phyloP scores from a whole-genome alignment of 2,888 invertebrate genomes.

The Sicus ferrugineus region DNA sequence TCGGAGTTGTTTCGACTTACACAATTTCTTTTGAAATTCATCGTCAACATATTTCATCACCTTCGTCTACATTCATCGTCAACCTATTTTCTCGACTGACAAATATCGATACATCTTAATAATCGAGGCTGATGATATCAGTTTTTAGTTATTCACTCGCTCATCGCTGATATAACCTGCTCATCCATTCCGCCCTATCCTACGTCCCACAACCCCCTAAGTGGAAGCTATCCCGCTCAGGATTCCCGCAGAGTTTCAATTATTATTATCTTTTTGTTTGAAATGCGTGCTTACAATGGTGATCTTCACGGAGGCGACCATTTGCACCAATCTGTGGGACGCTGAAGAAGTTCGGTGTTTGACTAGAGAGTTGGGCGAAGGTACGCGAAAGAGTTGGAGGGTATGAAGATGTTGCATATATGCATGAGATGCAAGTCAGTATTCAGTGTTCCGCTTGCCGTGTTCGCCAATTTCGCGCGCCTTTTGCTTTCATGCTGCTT shows the following conservation, averaged over 20 bases:
- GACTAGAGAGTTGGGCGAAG: background rate
- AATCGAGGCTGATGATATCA: too few species aligned
- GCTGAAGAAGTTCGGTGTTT: background rate
- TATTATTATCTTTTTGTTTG: too few species aligned
- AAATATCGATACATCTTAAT: too few species aligned
- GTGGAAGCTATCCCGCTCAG: too few species aligned
- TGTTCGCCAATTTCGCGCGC: constrained; percentile 23
- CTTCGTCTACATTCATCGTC: background rate
- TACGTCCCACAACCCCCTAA: too few species aligned
- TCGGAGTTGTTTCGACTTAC: too few species aligned
- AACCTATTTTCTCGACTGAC: too few species aligned
- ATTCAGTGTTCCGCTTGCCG: background rate
- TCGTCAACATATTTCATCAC: background rate
- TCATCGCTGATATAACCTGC: too few species aligned
- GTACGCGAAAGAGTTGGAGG: background rate
- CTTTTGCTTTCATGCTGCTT: constrained; percentile 12
- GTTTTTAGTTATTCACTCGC: too few species aligned
- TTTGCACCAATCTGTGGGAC: constrained; percentile 2
- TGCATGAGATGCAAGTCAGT: constrained; percentile 8
- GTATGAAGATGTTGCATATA: background rate
- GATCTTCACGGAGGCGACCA: constrained; percentile 2
- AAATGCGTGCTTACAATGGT: constrained; percentile 1
- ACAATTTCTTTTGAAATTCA: too few species aligned
- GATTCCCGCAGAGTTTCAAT: constrained; percentile 2
- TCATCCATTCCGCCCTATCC: too few species aligned